Conservation (phyloP, 2,797 vertebrate species). For the Anableps anableps region DNA sequence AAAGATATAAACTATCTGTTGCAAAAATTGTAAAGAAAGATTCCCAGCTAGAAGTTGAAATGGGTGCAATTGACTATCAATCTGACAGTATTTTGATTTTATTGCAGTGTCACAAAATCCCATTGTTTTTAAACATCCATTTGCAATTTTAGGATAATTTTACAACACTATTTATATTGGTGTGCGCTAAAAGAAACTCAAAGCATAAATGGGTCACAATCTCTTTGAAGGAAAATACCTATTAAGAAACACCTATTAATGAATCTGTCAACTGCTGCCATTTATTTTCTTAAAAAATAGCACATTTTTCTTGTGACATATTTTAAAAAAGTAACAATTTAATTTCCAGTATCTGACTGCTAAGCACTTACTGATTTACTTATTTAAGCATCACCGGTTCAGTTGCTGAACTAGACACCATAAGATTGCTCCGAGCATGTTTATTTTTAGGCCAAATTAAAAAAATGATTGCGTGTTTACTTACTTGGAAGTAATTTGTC, state of each 20-base stretch:
- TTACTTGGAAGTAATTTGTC: slow-evolving; percentile 2
- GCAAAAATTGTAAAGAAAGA: not conserved
- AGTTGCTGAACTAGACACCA: not conserved
- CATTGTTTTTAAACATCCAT: no score
- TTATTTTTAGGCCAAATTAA: not conserved
- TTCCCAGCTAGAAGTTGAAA: not conserved
- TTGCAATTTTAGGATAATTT: not conserved
- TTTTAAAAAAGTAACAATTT: not conserved
- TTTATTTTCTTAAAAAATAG: not conserved
- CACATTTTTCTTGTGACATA: not conserved
- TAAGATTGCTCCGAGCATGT: not conserved
- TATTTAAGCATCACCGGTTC: not conserved
- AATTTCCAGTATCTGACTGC: not conserved
- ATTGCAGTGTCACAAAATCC: not conserved
- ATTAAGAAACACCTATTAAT: not conserved
- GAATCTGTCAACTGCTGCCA: not conserved
- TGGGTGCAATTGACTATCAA: not conserved
- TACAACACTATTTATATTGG: not conserved
- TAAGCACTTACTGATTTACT: not conserved
- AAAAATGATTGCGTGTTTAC: not conserved
- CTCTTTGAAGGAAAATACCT: not conserved
- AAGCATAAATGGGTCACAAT: not conserved
- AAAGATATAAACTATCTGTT: not conserved
- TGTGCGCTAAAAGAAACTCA: no score
- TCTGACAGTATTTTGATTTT: not conserved